phyloP scores from a whole-genome alignment of 92 coral and sea anemone species.

The Epizoanthus illoricatus region DNA sequence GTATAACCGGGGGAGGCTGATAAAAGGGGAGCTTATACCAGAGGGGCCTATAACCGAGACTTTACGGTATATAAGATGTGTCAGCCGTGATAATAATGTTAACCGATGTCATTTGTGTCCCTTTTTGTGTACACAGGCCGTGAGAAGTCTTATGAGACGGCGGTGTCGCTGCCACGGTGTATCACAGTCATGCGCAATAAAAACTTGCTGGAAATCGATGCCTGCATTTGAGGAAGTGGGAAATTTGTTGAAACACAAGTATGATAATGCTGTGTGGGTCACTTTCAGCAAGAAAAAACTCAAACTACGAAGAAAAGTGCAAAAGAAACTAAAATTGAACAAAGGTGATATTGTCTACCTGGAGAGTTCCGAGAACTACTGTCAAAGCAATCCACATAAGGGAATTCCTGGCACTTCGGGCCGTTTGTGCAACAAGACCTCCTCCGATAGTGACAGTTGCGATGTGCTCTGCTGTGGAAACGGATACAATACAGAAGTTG shows the following conservation, averaged over 20 bases:
- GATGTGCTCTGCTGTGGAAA: slow-evolving; percentile 83
- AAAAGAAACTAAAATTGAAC: slow-evolving; percentile 56
- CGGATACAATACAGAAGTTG: slow-evolving; percentile 86
- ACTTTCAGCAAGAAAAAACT: slow-evolving; percentile 63
- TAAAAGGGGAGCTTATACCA: too few relatives aligned
- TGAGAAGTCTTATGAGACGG: slow-evolving; percentile 53
- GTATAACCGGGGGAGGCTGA: too few relatives aligned
- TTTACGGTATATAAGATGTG: too few relatives aligned
- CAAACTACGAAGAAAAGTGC: slow-evolving; percentile 67
- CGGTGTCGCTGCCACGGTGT: slow-evolving; percentile 97
- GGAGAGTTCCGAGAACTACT: slow-evolving; percentile 81
- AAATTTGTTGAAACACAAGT: slow-evolving; percentile 56
- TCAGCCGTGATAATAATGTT: too few relatives aligned
- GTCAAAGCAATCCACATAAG: slow-evolving; percentile 59
- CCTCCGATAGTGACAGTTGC: slow-evolving; percentile 74
- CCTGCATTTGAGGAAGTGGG: slow-evolving; percentile 78
- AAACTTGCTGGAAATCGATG: slow-evolving; percentile 76
- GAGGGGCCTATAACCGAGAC: too few relatives aligned
- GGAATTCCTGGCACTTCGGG: slow-evolving; percentile 90
- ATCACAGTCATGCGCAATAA: slow-evolving; percentile 78
- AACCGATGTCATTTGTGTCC: too few relatives aligned
- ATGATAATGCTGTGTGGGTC: slow-evolving; percentile 65
- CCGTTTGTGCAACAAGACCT: slow-evolving; percentile 78
- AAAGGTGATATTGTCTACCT: slow-evolving; percentile 65
- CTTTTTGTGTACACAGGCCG: slow-evolving; percentile 59